Evolutionary conservation across 1,140 invertebrate species (phyloP).

Genomic region (Elysia chlorotica): DNA sequence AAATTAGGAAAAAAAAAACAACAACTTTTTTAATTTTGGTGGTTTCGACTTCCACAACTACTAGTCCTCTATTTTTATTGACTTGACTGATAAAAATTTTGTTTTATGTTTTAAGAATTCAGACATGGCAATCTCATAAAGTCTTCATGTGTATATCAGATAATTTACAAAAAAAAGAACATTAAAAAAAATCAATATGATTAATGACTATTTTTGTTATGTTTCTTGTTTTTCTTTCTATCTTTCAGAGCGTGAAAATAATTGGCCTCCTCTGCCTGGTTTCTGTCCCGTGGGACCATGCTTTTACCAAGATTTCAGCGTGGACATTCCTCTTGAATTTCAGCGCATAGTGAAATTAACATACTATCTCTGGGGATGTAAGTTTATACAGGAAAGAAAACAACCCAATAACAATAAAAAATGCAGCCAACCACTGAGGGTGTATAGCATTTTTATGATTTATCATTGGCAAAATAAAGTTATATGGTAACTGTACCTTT

Average conservation of each 20-base stretch:
- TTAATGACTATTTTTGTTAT: not conserved
- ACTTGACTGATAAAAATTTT: not conserved
- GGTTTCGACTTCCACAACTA: too few species aligned
- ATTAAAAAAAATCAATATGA: not conserved
- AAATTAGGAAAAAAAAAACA: too few species aligned
- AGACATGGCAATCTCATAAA: not conserved
- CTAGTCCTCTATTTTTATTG: not conserved
- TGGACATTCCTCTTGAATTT: constrained; percentile 98
- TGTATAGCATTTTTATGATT: not conserved
- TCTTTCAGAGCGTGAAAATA: constrained; percentile 79
- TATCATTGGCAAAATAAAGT: too few species aligned
- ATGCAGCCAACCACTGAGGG: not conserved
- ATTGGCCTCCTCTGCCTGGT: constrained; percentile 96
- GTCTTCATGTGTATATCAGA: not conserved
- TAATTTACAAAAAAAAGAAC: not conserved
- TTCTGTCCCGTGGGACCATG: constrained; percentile 92
- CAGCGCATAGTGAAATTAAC: constrained; percentile 91
- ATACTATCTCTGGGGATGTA: constrained; percentile 98
- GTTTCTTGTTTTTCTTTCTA: too few species aligned
- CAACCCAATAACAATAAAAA: not conserved
- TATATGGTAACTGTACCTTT: not conserved
- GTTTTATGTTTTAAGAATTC: too few species aligned
- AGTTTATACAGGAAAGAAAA: constrained; percentile 67
- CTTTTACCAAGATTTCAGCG: constrained; percentile 99
- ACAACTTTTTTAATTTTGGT: too few species aligned